Percentiles rank a stretch among this genome's conserved stretches.
These are phyloP conservation scores for Lasius platythorax DNA, from an alignment of 2,888 invertebrate species.

Conservation along the genomic window DNA sequence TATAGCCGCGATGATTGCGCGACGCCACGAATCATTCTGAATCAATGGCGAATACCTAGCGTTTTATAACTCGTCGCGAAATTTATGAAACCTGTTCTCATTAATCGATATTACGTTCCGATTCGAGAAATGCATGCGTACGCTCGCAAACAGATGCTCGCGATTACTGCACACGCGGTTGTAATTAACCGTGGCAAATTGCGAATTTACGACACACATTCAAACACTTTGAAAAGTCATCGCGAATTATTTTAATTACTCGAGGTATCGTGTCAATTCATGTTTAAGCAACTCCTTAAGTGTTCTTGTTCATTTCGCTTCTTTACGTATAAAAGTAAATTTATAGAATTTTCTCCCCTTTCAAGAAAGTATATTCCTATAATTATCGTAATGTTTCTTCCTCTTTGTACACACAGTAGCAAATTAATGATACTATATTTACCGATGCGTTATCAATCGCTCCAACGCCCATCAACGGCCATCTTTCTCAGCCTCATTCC, in stretches of 20 bases:
- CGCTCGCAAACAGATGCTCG: slow-evolving; percentile 25
- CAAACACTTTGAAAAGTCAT: slow-evolving; percentile 9
- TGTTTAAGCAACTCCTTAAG: slow-evolving; percentile 2
- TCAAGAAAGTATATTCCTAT: background rate
- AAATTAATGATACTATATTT: slow-evolving; percentile 25
- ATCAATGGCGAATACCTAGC: slow-evolving; percentile 61
- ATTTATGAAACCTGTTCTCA: slow-evolving; percentile 72
- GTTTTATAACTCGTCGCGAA: slow-evolving; percentile 65
- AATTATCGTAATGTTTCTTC: slow-evolving; percentile 12
- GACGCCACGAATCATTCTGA: slow-evolving; percentile 66
- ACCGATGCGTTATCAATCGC: slow-evolving; percentile 10
- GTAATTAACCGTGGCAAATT: slow-evolving; percentile 45
- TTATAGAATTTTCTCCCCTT: background rate
- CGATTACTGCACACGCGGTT: slow-evolving; percentile 17
- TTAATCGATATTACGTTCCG: slow-evolving; percentile 71
- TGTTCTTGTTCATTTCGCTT: background rate
- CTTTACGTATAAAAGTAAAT: background rate
- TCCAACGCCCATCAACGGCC: background rate
- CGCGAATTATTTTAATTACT: slow-evolving; percentile 39
- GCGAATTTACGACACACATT: slow-evolving; percentile 30
- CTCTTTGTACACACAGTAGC: background rate
- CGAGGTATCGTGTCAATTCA: background rate
- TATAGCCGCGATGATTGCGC: slow-evolving; percentile 50
- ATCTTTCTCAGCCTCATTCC: background rate
- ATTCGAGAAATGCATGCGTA: slow-evolving; percentile 20